Evolutionary conservation across 1,140 invertebrate genomes (phyloP).

Genomic region (Meteorus sp.): DNA sequence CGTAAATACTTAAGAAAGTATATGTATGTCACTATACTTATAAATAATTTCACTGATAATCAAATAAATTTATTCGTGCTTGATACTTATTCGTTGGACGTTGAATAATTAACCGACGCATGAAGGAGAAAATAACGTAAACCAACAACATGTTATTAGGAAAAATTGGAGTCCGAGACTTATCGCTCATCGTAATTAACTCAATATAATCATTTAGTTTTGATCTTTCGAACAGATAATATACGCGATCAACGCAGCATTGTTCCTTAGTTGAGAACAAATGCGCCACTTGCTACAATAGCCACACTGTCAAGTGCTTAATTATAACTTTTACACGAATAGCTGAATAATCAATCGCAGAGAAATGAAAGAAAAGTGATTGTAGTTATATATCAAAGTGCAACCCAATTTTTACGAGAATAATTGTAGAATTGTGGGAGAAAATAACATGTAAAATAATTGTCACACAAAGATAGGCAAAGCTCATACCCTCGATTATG

Average conservation of each 20-base stretch:
- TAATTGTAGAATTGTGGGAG: conserved; percentile 31
- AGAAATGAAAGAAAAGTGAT: conserved; percentile 21
- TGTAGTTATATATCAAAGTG: conserved; percentile 28
- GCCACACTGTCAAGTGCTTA: conserved; percentile 16
- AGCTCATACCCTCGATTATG: conserved; percentile 18
- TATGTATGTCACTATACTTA: too few species aligned
- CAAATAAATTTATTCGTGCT: too few species aligned
- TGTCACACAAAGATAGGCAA: conserved; percentile 11
- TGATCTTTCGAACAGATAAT: background rate
- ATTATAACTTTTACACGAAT: conserved; percentile 41
- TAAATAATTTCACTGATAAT: too few species aligned
- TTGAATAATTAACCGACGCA: conserved; percentile 2
- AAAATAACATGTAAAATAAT: too few species aligned
- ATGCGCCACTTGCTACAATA: conserved; percentile 20
- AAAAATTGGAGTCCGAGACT: conserved; percentile 27
- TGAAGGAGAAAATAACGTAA: conserved; percentile 14
- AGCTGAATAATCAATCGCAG: conserved; percentile 32
- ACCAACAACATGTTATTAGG: conserved; percentile 13
- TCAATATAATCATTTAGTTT: conserved; percentile 7
- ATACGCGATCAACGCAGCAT: background rate
- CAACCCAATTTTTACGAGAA: conserved; percentile 37
- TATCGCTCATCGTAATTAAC: conserved; percentile 12
- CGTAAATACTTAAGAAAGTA: too few species aligned
- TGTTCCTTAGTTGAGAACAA: conserved; percentile 13
- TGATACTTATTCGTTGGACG: too few species aligned